phyloP scores from a whole-genome alignment of 1,140 invertebrate species.

The Aphis gossypii region DNA sequence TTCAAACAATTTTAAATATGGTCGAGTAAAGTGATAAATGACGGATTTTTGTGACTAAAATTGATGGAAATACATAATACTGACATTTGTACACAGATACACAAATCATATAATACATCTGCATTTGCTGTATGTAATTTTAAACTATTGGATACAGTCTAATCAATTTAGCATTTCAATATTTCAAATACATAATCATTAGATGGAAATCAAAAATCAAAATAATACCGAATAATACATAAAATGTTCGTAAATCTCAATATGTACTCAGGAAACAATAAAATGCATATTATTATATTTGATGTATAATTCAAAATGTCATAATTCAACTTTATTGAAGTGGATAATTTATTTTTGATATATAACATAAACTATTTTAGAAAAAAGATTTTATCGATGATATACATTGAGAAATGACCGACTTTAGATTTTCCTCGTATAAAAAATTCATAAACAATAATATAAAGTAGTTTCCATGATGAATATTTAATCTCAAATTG shows the following conservation, averaged over 20 bases:
- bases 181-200: neutral
- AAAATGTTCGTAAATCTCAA: neutral
- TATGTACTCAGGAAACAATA: neutral
- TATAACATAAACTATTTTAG: neutral
- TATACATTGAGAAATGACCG: neutral
- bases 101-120: neutral
- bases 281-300: neutral
- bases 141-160: neutral
- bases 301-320: neutral
- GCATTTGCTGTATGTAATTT: neutral
- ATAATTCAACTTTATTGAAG: neutral
- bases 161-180: neutral
- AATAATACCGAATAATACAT: neutral
- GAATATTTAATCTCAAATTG: neutral
- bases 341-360: slow-evolving; percentile 14
- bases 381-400: neutral
- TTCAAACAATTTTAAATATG: neutral
- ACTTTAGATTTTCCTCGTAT: neutral
- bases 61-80: neutral
- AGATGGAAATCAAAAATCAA: neutral
- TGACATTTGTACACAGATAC: neutral
- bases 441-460: neutral
- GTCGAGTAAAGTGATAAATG: neutral
- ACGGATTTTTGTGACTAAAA: neutral
- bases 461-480: neutral